Conservation (phyloP, 2,888 invertebrate species). For the Piscicola geometra region DNA sequence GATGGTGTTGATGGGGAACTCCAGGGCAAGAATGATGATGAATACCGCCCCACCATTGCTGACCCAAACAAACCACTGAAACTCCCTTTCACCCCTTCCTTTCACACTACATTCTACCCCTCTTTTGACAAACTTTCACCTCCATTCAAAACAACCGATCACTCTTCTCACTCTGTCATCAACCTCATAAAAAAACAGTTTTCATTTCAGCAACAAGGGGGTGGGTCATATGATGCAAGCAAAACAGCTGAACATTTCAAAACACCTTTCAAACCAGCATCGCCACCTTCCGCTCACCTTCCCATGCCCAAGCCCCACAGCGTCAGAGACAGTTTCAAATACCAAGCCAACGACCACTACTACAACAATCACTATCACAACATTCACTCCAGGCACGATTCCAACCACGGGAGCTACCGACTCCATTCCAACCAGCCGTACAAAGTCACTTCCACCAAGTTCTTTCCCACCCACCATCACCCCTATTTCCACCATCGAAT, state of each 20-base stretch:
- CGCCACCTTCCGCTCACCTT: neutral
- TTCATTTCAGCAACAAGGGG: too few relatives aligned
- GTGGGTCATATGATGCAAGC: neutral
- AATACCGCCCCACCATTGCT: neutral
- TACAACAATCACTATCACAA: neutral
- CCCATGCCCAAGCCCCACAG: neutral
- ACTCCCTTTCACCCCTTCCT: neutral
- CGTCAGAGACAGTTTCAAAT: constrained; percentile 9
- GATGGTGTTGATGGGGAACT: too few relatives aligned
- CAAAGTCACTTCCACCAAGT: neutral
- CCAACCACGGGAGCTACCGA: neutral
- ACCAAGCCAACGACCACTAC: neutral
- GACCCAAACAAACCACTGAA: too few relatives aligned
- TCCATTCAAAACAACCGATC: neutral
- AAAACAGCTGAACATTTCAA: neutral
- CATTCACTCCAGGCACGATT: neutral
- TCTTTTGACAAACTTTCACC: neutral
- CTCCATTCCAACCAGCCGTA: neutral
- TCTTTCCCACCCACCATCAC: neutral
- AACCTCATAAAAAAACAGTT: neutral
- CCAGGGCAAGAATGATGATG: too few relatives aligned
- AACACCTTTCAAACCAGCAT: neutral
- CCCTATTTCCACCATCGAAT: constrained; percentile 4
- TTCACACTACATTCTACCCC: neutral
- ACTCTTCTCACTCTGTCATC: neutral